Base-by-base conservation (phyloP, 2,888 invertebrate species). In the Drosophila picticornis region DNA sequence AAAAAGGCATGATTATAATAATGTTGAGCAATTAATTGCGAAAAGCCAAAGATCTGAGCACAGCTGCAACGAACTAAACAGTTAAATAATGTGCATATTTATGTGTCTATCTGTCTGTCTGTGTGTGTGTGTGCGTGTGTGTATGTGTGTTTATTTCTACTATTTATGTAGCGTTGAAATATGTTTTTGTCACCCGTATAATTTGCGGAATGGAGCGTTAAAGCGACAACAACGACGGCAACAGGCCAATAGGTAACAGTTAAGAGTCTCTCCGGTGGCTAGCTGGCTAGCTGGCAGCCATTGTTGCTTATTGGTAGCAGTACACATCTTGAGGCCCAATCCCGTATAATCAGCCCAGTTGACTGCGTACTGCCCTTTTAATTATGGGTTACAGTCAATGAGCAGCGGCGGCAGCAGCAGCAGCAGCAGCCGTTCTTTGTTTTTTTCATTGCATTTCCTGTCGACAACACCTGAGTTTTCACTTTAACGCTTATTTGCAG, bases 101-200 rank as follows among this genome's bases (percentile, higher is more conserved):
- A 46, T 69, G 69, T 58, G 51, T 38, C 53, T 69, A n/a, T n/a
- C 22, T 6, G 40, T 9, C 19, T 38, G 38, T 13, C 4, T 25
- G 25, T 19, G 48, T 34, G 55, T 13, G 43, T 32, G 19, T 19
- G 38, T 32, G n/a, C 43, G 48, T 53, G 38, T 59, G 63, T 32
- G 56, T 36, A 25, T 69, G 60, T 73, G 61, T 72, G 51, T 70
- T 56, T 72, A 57, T 73, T 70, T 83, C 75, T 80, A 73, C 63
- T 74, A 81, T 84, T 87, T 84, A 76, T 72, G 57, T 72, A 58
- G 69, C 65, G 66, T 73, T 79, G 73, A 86, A 80, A 86, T 83
- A 77, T 90, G 90, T 87, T 83, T 89, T 90, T 91, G 90, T 90
- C 90, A 89, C 90, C 90, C 90, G 90, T 90, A 90, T 90, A 90